Conservation (phyloP, 2,113 vertebrate species). For the Hydrochoerus hydrochaeris region DNA sequence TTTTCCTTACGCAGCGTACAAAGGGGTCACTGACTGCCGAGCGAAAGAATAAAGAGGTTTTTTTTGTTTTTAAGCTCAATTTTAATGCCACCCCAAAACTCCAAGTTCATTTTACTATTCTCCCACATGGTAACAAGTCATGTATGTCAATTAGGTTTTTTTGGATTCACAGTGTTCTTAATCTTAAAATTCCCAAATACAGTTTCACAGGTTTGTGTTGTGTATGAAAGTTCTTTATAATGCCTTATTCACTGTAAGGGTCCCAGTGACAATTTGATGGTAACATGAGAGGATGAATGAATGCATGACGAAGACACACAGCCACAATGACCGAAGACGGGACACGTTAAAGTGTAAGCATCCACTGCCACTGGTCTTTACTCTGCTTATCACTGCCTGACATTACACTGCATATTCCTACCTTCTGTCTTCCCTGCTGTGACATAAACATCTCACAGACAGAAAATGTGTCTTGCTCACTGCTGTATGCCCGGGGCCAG, state of each 20-base stretch:
- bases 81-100: background rate
- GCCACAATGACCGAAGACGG: background rate
- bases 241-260: background rate
- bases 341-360: background rate
- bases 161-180: background rate
- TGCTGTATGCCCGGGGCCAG: background rate
- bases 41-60: background rate
- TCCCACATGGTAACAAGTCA: background rate
- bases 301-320: background rate
- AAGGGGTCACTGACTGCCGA: background rate
- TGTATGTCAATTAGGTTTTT: background rate
- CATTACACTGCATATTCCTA: background rate
- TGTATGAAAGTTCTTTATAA: background rate
- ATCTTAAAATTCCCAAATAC: background rate
- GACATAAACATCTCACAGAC: background rate
- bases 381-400: background rate
- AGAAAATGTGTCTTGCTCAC: background rate
- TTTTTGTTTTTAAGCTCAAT: background rate
- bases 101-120: background rate
- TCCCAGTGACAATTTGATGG: background rate
- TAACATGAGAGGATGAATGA: background rate
- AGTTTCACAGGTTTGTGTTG: background rate
- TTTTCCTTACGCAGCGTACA: background rate
- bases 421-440: background rate
- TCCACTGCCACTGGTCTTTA: background rate